Base-by-base conservation (phyloP, 2,113 vertebrate genomes). In the Oreochromis aureus region DNA sequence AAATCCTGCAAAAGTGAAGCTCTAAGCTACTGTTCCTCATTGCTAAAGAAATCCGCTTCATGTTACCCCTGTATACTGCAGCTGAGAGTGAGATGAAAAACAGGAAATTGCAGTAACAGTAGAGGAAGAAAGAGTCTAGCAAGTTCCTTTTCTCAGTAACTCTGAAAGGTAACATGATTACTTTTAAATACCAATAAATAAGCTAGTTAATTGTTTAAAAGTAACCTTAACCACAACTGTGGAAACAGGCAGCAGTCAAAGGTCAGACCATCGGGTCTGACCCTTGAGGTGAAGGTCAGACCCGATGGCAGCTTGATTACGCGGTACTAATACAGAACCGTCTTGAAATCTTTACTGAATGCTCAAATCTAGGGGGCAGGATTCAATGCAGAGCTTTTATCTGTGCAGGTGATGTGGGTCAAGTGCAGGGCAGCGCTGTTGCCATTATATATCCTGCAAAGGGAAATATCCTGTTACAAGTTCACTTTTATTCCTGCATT, bases 391-490 rank as follows among this genome's bases (percentile, higher is more conserved):
- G 89, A 55, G 84, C 66, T 51, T 3, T 16, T 73, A 19, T 82
- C 59, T 56, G 7, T 24, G 41, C 81, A 71, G 78, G 55, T 39
- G 51, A 80, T 63, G 51, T 53, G 83, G 86, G 76, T 71, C 90
- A 91, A 53, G 34, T 86, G 81, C 82, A 82, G 90, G 73, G 86
- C 90, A 73, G 30, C 19, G 2, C 63, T 16, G 86, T 44, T 32
- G 82, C 88, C 83, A 88, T 94, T 95, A 90, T 94, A 41, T 51
- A 56, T 76, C 88, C 39, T 93, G 84, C 91, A 93, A 87, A 91
- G 93, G 83, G 71, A 71, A 83, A 91, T 91, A 92, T 94, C 93
- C 71, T 10, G 76, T 95, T 94, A 92, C 93, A 86, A 58, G 89
- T 91, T 80, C 54, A 30, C 84, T 87, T 87, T 83, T 59, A 84